phyloP scores from a whole-genome alignment of 2,888 invertebrate species.

The Cataglyphis rosenhaueri region DNA sequence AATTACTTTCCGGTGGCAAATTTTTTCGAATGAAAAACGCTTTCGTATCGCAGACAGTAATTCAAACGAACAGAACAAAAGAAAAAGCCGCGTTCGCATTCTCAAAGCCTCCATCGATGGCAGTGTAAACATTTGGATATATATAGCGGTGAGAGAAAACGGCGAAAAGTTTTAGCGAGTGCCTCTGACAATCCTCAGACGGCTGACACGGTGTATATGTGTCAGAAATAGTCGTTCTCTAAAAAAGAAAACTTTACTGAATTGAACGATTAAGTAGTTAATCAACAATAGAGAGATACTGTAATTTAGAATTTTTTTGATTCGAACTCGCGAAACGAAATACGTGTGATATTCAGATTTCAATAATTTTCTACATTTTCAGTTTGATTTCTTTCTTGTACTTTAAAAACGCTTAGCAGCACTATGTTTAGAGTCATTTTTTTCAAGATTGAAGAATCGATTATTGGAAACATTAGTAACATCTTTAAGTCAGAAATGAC shows the following conservation, averaged over 20 bases:
- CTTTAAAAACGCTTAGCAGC: background rate
- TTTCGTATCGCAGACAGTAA: conserved; percentile 35
- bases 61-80: conserved; percentile 58
- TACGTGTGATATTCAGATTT: background rate
- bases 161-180: conserved; percentile 71
- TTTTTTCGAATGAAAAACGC: conserved; percentile 10
- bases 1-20: conserved; percentile 25
- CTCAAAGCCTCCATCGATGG: conserved; percentile 64
- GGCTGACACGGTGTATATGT: conserved; percentile 56
- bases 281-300: background rate
- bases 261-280: background rate
- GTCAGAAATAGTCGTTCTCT: conserved; percentile 58
- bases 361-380: background rate
- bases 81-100: conserved; percentile 62
- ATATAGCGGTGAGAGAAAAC: conserved; percentile 72
- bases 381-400: background rate
- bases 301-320: background rate
- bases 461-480: background rate
- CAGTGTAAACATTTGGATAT: conserved; percentile 70
- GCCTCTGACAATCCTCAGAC: conserved; percentile 68
- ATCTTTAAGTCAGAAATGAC: background rate
- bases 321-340: background rate
- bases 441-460: background rate
- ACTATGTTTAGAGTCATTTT: background rate
- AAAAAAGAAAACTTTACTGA: background rate